Evolutionary conservation across 2,797 vertebrate genomes (phyloP).

Genomic region (Esox lucius): DNA sequence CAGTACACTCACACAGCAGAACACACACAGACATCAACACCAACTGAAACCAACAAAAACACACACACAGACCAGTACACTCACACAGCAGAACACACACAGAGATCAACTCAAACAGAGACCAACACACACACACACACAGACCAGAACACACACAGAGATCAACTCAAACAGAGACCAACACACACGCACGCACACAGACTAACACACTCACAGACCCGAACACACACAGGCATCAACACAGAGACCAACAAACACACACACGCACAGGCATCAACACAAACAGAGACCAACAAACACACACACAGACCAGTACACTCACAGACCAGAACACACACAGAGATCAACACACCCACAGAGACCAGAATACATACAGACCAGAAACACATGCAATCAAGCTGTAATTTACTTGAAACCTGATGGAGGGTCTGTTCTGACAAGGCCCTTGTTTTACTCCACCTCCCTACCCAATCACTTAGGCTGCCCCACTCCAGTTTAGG

Average conservation of each 20-base stretch:
- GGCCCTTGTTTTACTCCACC: conserved; percentile 65
- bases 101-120: neutral
- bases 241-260: too few relatives aligned
- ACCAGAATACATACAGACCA: too few relatives aligned
- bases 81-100: too few relatives aligned
- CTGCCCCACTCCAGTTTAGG: conserved; percentile 58
- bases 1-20: too few relatives aligned
- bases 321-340: too few relatives aligned
- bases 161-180: conserved; percentile 6
- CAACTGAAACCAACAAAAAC: too few relatives aligned
- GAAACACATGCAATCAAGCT: conserved; percentile 67
- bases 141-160: too few relatives aligned
- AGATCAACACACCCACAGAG: neutral
- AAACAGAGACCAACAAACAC: neutral
- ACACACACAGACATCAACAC: conserved; percentile 43
- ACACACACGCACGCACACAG: neutral
- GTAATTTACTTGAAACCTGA: conserved; percentile 79
- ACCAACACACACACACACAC: too few relatives aligned
- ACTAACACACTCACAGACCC: too few relatives aligned
- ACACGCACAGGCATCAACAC: conserved; percentile 40
- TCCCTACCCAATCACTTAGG: conserved; percentile 71
- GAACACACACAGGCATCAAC: conserved; percentile 43
- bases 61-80: too few relatives aligned
- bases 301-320: neutral
- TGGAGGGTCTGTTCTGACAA: conserved; percentile 70